Evolutionary conservation across 2,797 vertebrate genomes (phyloP), one percentile per base, ranked within the genome.

Genomic region (Hypotaenidia okinawae): DNA sequence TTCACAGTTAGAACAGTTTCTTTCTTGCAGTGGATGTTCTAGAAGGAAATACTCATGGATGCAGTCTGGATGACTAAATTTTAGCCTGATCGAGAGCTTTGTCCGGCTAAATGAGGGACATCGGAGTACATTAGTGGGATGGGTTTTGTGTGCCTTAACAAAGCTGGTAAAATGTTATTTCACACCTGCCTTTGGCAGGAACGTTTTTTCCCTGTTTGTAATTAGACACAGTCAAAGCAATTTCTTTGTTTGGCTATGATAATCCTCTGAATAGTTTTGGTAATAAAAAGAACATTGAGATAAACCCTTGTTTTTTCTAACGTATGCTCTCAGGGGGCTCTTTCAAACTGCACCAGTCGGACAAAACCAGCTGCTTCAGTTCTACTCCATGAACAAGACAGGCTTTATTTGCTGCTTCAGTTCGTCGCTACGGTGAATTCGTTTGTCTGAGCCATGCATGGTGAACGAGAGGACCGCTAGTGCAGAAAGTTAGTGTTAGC

Each of bases 361-460:
- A 87, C 61, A 79, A 86, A 90, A 97, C 2, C 94, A 96, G 68
- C 95, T 95, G 94, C 85, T 96, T 88, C 28, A 25, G 78, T 97
- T 96, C 84, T 90, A 52, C 73, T 72, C 24, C 37, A 14, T 80
- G 91, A 96, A 59, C 67, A 85, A 82, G 80, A 90, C 55, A 66
- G 55, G 70, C 39, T 63, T 89, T 93, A 64, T 73, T 95, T 94
- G 69, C 63, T 96, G 64, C 84, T 92, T 89, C 91, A 61, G 37
- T 81, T 87, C 72, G 69, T 84, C 58, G 27, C 73, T 70, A 3
- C 28, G 51, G 80, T 68, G 68, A 83, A 83, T 94, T 84, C 77
- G 79, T 90, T 95, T 83, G 35, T 85, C 77, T 93, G 67, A 45
- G 28, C 43, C 52, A 24, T 33, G 62, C 62, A 39, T 35, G 52